Base-by-base conservation (phyloP, 1,140 invertebrate species). In the Drosophila melanogaster region DNA sequence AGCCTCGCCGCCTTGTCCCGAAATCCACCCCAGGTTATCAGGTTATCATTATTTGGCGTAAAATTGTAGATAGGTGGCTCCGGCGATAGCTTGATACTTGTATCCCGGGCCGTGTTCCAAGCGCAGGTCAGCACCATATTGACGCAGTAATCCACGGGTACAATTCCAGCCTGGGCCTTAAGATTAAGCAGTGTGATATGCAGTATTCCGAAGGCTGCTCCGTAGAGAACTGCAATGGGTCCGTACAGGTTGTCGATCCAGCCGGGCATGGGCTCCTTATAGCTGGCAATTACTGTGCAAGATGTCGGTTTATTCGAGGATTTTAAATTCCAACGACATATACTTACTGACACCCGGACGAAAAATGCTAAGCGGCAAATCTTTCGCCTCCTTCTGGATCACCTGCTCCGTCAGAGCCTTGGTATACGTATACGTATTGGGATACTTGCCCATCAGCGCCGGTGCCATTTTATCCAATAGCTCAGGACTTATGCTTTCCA, bases 161-260 rank as follows among this genome's bases (percentile, higher is more conserved):
- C 95, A n/a, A 98, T 93, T 73, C 97, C 96, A 0, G 96, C 96
- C 6, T 94, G 90, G 0, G 93, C 93, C 8, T 93, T 90, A 0
- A 90, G 75, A 66, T 95, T 92, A 66, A 94, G 94, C 30, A 30
- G 37, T 0, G 53, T 38, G 37, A 95, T 94, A 55, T 96, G 94
- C 5, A 98, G 81, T 1, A 97, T 90, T 8, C 97, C 97, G 41
- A 95, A 94, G 10, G 95, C 95, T 19, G 94, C 94, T 1, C 95
- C 95, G 6, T 94, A 94, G 7, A 95, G 78, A 2, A 95, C 92
- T n/a, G 95, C 97, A 56, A 96, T 97, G 5, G 97, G 96, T 46
- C 97, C 97, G 91, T 98, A 98, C 65, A 97, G 93, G 86, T 98
- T 98, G 90, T 98, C 97, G 24, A 98, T 97, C 96, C 97, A 98